These are phyloP conservation scores for Ovibos moschatus DNA, from an alignment of 2,113 vertebrate species.

Conservation along the genomic window DNA sequence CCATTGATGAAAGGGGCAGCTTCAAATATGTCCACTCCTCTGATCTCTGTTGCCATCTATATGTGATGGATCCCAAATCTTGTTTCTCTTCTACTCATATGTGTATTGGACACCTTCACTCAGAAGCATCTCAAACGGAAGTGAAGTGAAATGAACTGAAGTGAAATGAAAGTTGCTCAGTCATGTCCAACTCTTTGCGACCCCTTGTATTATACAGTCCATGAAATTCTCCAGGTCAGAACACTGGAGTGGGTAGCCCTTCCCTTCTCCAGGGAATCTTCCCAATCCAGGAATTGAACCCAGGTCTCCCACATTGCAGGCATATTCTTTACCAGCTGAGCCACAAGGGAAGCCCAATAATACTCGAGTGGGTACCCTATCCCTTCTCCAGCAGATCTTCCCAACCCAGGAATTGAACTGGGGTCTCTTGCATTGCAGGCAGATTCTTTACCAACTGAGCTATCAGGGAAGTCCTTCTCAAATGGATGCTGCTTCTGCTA, in stretches of 20 bases:
- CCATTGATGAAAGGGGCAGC: neutral
- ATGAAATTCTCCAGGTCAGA: neutral
- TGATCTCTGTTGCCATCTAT: neutral
- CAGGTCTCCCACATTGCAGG: neutral
- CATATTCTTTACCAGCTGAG: neutral
- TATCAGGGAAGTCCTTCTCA: neutral
- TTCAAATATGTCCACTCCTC: neutral
- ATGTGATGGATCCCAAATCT: too few species aligned
- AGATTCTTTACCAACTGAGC: neutral
- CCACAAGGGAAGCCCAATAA: neutral
- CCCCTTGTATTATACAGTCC: neutral
- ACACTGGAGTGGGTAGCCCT: neutral
- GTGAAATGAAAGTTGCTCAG: neutral
- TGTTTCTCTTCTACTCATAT: neutral
- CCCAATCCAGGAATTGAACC: neutral
- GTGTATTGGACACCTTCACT: neutral
- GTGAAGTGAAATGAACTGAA: neutral
- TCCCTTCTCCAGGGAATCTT: neutral
- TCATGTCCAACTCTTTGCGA: neutral
- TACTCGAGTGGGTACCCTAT: neutral
- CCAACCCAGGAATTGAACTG: neutral
- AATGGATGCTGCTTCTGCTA: neutral
- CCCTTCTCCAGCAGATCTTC: neutral
- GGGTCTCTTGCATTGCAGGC: neutral
- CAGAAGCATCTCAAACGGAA: neutral